These are phyloP conservation scores for Busseola fusca DNA, from an alignment of 2,888 invertebrate species.

Conservation along the genomic window DNA sequence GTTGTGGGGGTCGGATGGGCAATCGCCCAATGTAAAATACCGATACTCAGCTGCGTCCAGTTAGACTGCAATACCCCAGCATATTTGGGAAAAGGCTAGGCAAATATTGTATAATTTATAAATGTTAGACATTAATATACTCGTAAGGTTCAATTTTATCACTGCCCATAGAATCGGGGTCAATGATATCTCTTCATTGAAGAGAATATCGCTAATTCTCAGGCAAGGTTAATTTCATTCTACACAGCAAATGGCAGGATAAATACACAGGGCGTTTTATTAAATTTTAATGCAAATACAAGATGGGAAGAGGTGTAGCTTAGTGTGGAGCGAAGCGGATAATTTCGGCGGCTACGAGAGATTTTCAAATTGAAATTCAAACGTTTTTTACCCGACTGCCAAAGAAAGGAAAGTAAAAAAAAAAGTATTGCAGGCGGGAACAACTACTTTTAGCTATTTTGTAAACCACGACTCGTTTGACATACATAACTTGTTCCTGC, in stretches of 20 bases:
- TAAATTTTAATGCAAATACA: slow-evolving; percentile 56
- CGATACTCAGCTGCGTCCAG: too few relatives aligned
- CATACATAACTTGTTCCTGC: too few relatives aligned
- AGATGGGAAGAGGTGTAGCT: neutral
- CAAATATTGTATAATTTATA: neutral
- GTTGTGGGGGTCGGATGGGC: too few relatives aligned
- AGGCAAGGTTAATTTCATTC: slow-evolving; percentile 35
- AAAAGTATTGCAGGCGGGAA: too few relatives aligned
- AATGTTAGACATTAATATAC: neutral
- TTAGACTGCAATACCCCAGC: too few relatives aligned
- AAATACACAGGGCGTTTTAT: slow-evolving; percentile 46
- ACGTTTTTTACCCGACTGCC: too few relatives aligned
- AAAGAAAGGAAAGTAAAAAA: too few relatives aligned
- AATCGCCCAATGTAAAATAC: too few relatives aligned
- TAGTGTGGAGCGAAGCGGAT: slow-evolving; percentile 20
- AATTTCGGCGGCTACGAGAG: neutral
- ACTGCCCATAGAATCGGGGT: slow-evolving; percentile 5
- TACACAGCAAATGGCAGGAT: slow-evolving; percentile 24
- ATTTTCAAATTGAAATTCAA: too few relatives aligned
- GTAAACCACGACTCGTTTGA: too few relatives aligned
- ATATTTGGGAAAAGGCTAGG: too few relatives aligned
- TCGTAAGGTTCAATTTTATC: slow-evolving; percentile 9
- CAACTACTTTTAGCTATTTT: too few relatives aligned
- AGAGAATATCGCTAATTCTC: slow-evolving; percentile 28
- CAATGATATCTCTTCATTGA: slow-evolving; percentile 7